A percentile compares a stretch with the other conserved stretches of the same genome.
phyloP scores from a whole-genome alignment of 1,140 invertebrate genomes.

The Cherax destructor region DNA sequence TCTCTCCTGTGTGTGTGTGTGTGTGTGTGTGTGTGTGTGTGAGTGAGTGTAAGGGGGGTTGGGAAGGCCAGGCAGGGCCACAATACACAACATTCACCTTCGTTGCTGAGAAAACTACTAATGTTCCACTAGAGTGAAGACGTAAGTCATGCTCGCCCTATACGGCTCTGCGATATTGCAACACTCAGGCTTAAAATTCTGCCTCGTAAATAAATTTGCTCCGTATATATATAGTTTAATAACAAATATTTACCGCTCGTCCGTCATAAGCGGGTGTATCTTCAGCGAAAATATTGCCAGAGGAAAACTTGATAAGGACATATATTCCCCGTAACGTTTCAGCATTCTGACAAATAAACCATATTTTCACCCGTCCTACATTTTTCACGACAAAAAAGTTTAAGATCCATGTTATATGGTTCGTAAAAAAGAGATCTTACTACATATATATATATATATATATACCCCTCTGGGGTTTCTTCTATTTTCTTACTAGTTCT shows the following conservation, averaged over 20 bases:
- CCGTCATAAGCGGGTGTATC: neutral
- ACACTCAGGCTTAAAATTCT: neutral
- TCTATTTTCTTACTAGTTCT: too few relatives aligned
- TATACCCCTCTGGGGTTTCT: neutral
- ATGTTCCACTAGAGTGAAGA: neutral
- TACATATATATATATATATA: neutral
- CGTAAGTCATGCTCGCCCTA: neutral
- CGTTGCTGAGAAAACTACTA: neutral
- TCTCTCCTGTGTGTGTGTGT: too few relatives aligned
- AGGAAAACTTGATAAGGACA: neutral
- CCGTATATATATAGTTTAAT: neutral
- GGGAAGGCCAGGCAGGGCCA: too few relatives aligned
- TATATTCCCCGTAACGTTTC: neutral
- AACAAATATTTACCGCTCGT: slow-evolving; percentile 17
- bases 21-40: too few relatives aligned
- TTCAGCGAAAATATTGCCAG: neutral
- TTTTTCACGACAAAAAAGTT: neutral
- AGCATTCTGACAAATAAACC: neutral
- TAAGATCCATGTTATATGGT: neutral
- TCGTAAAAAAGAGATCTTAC: neutral
- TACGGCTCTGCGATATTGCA: neutral
- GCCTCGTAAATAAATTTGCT: neutral
- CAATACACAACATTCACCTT: too few relatives aligned
- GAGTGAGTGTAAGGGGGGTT: too few relatives aligned
- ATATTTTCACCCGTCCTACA: neutral